These are phyloP conservation scores for Pseudotriccus pelzelni DNA, from an alignment of 2,797 vertebrate species.

Conservation along the genomic window DNA sequence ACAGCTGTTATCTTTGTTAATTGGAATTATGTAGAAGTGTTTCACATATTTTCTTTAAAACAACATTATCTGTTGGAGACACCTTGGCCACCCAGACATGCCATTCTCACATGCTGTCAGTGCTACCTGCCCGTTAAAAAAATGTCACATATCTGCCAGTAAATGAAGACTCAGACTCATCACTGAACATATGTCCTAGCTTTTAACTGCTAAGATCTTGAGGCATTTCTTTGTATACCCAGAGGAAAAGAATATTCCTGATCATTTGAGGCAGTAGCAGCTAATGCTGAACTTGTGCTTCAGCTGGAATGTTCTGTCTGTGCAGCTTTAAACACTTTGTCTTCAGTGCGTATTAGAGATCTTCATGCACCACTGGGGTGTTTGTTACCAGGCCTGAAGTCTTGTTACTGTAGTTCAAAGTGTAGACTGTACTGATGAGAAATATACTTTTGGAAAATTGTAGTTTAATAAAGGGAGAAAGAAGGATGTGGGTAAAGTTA, in stretches of 20 bases:
- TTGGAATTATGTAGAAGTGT: not conserved
- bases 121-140: not conserved
- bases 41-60: not conserved
- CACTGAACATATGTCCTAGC: rapidly evolving
- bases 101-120: not conserved
- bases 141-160: rapidly evolving
- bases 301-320: not conserved
- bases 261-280: not conserved
- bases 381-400: not conserved
- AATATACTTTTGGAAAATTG: not conserved
- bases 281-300: not conserved
- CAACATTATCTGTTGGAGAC: not conserved
- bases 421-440: not conserved
- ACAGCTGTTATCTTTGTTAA: not conserved
- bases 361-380: not conserved
- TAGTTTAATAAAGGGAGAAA: not conserved
- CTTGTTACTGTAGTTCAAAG: not conserved
- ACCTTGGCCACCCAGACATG: not conserved
- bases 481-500: not conserved
- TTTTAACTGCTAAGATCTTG: not conserved
- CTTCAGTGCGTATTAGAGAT: not conserved
- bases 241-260: not conserved
- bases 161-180: not conserved
- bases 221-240: not conserved
- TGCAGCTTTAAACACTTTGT: not conserved